Conservation (phyloP, 1,140 invertebrate genomes). For the Xylocopa sonorina region DNA sequence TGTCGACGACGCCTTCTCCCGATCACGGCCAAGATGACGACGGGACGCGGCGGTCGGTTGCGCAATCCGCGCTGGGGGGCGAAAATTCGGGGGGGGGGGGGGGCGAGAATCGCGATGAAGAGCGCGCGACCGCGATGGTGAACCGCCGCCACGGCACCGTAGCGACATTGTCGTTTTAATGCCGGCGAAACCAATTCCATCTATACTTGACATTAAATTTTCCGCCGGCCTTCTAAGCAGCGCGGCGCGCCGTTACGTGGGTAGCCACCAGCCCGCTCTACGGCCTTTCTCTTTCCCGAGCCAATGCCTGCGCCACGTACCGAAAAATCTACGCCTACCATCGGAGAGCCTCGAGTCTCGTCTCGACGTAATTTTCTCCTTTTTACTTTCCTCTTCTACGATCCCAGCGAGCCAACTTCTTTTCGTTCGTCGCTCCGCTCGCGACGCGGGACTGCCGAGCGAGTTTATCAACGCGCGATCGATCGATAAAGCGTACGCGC, state of each 20-base stretch:
- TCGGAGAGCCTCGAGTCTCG: too few species aligned
- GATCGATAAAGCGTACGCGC: not conserved
- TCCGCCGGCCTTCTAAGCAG: conserved; percentile 68
- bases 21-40: not conserved
- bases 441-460: not conserved
- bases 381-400: too few species aligned
- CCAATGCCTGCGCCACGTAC: conserved; percentile 57
- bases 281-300: conserved; percentile 65
- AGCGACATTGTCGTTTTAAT: conserved; percentile 46
- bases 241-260: conserved; percentile 42
- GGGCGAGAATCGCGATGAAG: too few species aligned
- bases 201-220: conserved; percentile 75
- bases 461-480: not conserved
- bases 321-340: conserved; percentile 62
- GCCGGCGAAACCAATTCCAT: conserved; percentile 59
- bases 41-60: conserved; percentile 12
- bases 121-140: too few species aligned
- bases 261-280: conserved; percentile 37
- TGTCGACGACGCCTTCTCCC: conserved; percentile 54
- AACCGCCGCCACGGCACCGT: too few species aligned
- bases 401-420: too few species aligned
- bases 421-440: too few species aligned
- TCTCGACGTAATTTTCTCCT: too few species aligned
- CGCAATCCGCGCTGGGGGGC: too few species aligned
- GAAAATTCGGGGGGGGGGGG: too few species aligned